Evolutionary conservation across 1,140 invertebrate species (phyloP).

Genomic region (Temnothorax nylanderi): DNA sequence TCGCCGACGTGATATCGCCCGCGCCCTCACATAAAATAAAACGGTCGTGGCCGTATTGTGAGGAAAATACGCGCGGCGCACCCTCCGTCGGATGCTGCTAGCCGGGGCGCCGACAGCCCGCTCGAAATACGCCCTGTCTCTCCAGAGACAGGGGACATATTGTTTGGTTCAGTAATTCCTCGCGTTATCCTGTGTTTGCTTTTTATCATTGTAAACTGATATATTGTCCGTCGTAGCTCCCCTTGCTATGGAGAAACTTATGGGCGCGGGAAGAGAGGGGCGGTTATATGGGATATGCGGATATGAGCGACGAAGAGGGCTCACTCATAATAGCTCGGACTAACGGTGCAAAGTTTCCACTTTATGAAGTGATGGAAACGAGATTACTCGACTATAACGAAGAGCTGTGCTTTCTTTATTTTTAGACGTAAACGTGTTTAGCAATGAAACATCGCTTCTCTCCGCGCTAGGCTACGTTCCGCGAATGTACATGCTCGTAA

Average conservation of each 20-base stretch:
- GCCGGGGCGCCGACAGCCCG: constrained; percentile 36
- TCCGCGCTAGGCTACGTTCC: not conserved
- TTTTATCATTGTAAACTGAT: constrained; percentile 85
- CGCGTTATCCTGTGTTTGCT: constrained; percentile 83
- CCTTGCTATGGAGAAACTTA: constrained; percentile 58
- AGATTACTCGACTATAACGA: constrained; percentile 66
- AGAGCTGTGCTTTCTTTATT: constrained; percentile 48
- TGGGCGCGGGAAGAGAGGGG: constrained; percentile 16
- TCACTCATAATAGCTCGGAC: constrained; percentile 11
- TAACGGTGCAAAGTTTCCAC: constrained; percentile 63
- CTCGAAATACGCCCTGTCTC: constrained; percentile 75
- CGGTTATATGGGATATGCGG: not conserved
- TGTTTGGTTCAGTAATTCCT: constrained; percentile 84
- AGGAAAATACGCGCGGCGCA: constrained; percentile 63
- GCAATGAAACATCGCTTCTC: constrained; percentile 31
- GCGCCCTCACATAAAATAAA: constrained; percentile 56
- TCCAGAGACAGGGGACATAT: constrained; percentile 81
- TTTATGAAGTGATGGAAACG: constrained; percentile 61
- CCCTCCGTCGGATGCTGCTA: constrained; percentile 69
- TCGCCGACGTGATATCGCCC: constrained; percentile 12
- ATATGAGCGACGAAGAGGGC: constrained; percentile 16
- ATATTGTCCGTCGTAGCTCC: constrained; percentile 82
- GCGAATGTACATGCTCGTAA: constrained; percentile 8
- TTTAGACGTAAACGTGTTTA: not conserved
- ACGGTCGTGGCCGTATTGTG: constrained; percentile 53